Evolutionary conservation across 1,140 invertebrate genomes (phyloP).

Genomic region (Anadara kagoshimensis): DNA sequence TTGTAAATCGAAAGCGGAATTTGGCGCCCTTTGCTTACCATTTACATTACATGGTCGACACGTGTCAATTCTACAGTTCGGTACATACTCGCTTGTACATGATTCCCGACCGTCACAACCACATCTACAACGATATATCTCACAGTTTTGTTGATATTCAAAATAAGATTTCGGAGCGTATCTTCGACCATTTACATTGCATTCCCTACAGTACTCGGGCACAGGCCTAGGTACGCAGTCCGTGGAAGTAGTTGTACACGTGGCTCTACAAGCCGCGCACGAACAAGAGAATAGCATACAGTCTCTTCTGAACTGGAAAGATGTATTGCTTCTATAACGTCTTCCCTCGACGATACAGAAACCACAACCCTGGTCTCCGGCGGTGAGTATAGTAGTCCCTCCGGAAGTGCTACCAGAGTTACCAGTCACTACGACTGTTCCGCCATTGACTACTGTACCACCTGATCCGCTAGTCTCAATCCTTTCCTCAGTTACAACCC

Average conservation of each 20-base stretch:
- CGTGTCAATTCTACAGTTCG: background rate
- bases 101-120: slow-evolving; percentile 25
- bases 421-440: slow-evolving; percentile 15
- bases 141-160: slow-evolving; percentile 19
- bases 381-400: background rate
- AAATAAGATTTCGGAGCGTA: slow-evolving; percentile 25
- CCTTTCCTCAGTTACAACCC: background rate
- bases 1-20: slow-evolving; percentile 10
- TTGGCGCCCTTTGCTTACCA: slow-evolving; percentile 1
- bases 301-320: slow-evolving; percentile 31
- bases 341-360: slow-evolving; percentile 28
- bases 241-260: no score
- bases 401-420: background rate
- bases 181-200: slow-evolving; percentile 14
- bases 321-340: slow-evolving; percentile 15
- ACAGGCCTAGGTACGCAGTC: slow-evolving; percentile 27
- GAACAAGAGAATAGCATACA: slow-evolving; percentile 23
- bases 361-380: background rate
- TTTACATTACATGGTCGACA: slow-evolving; percentile 26
- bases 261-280: slow-evolving; percentile 17
- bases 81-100: slow-evolving; percentile 17
- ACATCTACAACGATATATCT: slow-evolving; percentile 28
- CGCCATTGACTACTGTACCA: slow-evolving; percentile 5
- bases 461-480: slow-evolving; percentile 13
- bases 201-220: slow-evolving; percentile 13